These are phyloP conservation scores for Temnothorax curvispinosus DNA, from an alignment of 1,140 invertebrate species.

Conservation along the genomic window DNA sequence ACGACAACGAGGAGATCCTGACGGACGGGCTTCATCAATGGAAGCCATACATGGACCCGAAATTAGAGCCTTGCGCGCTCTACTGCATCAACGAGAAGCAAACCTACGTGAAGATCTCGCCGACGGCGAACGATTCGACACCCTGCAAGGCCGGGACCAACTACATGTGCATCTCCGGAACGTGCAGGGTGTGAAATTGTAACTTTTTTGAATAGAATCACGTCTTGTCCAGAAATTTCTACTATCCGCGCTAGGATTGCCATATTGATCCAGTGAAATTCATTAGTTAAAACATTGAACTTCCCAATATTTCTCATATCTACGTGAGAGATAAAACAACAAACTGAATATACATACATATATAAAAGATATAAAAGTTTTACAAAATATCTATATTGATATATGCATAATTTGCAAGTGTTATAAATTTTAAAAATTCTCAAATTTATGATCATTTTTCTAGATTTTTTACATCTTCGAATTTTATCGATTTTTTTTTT, in stretches of 20 bases:
- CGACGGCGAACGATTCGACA: conserved; percentile 86
- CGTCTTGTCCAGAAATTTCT: background rate
- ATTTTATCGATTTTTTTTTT: background rate
- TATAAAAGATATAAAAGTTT: too few species aligned
- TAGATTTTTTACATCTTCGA: background rate
- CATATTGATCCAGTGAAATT: background rate
- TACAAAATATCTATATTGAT: background rate
- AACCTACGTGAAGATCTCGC: conserved; percentile 81
- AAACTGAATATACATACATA: background rate
- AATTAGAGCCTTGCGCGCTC: conserved; percentile 86
- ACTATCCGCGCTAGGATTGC: background rate
- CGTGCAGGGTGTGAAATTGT: conserved; percentile 85
- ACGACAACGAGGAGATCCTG: conserved; percentile 83
- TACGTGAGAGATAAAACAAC: too few species aligned
- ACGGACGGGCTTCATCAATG: conserved; percentile 84
- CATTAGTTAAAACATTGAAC: background rate
- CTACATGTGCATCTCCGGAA: conserved; percentile 87
- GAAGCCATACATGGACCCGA: conserved; percentile 84
- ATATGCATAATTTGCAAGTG: background rate
- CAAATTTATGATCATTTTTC: too few species aligned
- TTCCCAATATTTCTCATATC: background rate
- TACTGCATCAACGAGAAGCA: conserved; percentile 86
- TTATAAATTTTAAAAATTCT: background rate
- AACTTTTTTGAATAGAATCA: conserved; percentile 14
- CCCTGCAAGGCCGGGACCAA: conserved; percentile 87